Base-by-base conservation (phyloP, 1,140 invertebrate genomes). In the Drosophila obscura region DNA sequence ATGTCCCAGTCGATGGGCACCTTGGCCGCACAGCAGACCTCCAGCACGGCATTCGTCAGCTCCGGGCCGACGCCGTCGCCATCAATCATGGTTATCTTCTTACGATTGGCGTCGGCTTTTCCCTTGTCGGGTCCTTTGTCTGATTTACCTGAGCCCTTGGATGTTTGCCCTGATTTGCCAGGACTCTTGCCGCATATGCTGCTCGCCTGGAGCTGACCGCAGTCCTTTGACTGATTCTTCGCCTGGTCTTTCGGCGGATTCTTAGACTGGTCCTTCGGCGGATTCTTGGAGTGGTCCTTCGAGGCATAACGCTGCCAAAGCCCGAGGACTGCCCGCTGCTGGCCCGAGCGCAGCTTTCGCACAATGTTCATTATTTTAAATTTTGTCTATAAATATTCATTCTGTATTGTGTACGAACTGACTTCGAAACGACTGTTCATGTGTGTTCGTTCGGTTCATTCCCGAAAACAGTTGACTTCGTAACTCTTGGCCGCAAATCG, bases 61-160 rank as follows among this genome's bases (percentile, higher is more conserved):
- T 88, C 83, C 4, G 44, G 31, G 13, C 83, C 84, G 11, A 88
- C 76, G 7, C 83, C 83, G 8, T 80, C 76, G 35, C 83, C 83
- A 2, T 46, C 41, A 16, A 88, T 62, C 11, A 88, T 5, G 5
- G 83, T 88, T 0, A 83, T 59, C 46, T 48, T 69, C 2, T 44
- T 22, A 15, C 11, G 0, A 3, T 51, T 6, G 4, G 57, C 39
- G 0, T 50, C 43, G 8, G 22, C 16, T 3, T 31, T 2, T 16
- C 4, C 41, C 4, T 31, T 22, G 26, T 2, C 9, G 45, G 63
- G 5, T 5, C 28, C 1, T 19, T 7, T n/a, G 2, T 15, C 8
- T 45, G 48, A 9, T 62, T 48, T 9, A 9, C 16, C 5, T 44
- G 1, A 2, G 19, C 19, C 28, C 56, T 56, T 31, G 55, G 6